phyloP scores from a whole-genome alignment of 2,888 invertebrate genomes.

The Macrosiphum euphorbiae region DNA sequence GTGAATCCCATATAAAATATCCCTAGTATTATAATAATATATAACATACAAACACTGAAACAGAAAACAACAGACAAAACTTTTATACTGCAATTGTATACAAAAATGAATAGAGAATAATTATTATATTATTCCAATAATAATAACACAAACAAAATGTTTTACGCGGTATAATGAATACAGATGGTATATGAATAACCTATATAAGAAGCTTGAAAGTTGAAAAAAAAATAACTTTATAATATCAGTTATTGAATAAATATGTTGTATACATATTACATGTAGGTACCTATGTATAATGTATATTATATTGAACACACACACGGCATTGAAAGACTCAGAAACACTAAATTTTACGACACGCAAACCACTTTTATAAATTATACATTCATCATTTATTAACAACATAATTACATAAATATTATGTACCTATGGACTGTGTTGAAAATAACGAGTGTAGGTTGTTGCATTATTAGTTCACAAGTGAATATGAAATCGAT shows the following conservation, averaged over 20 bases:
- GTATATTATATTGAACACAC: not conserved
- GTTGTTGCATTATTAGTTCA: not conserved
- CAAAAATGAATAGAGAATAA: not conserved
- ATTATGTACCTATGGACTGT: not conserved
- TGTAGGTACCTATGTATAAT: not conserved
- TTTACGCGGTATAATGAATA: not conserved
- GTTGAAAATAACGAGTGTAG: not conserved
- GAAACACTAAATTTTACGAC: not conserved
- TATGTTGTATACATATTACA: not conserved
- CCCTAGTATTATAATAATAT: not conserved
- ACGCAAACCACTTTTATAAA: constrained; percentile 8
- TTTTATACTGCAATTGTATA: not conserved
- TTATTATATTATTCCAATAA: not conserved
- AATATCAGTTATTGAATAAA: not conserved
- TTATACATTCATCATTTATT: constrained; percentile 15
- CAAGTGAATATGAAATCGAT: not conserved
- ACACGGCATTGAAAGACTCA: not conserved
- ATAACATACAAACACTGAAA: not conserved
- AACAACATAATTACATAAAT: not conserved
- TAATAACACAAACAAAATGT: not conserved
- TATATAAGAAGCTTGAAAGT: not conserved
- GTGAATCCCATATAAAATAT: not conserved
- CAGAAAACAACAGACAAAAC: no score
- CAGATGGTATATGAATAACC: not conserved
- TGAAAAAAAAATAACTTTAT: not conserved